Evolutionary conservation across 2,888 invertebrate genomes (phyloP).

Genomic region (Zygaena filipendulae): DNA sequence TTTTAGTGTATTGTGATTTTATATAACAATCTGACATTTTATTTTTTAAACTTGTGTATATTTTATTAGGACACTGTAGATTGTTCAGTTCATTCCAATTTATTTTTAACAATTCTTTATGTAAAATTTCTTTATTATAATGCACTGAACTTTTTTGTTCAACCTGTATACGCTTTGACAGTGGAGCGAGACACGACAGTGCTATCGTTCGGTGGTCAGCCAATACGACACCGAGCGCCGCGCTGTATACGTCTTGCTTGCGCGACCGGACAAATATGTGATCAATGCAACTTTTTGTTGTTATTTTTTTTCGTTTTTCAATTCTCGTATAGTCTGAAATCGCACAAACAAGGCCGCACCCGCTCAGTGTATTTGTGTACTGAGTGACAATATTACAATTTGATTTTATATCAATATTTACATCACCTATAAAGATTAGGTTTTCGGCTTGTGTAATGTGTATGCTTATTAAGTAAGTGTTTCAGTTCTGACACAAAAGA

Average conservation of each 20-base stretch:
- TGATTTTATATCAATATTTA: too few relatives aligned
- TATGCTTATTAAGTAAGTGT: too few relatives aligned
- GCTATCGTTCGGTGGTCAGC: conserved; percentile 8
- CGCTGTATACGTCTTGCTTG: conserved; percentile 11
- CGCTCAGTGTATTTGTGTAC: not conserved
- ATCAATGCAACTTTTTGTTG: conserved; percentile 13
- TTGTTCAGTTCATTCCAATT: conserved; percentile 1
- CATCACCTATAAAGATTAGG: too few relatives aligned
- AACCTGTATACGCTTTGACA: conserved; percentile 2
- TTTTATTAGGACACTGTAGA: not conserved
- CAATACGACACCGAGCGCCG: conserved; percentile 10
- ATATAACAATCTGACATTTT: too few relatives aligned
- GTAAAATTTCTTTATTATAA: too few relatives aligned
- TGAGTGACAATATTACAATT: too few relatives aligned
- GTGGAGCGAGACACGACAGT: conserved; percentile 1
- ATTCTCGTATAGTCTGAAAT: conserved; percentile 11
- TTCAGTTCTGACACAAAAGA: too few relatives aligned
- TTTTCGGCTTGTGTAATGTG: too few relatives aligned
- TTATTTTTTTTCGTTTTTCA: conserved; percentile 6
- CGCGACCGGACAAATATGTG: conserved; percentile 12
- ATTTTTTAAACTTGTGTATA: too few relatives aligned
- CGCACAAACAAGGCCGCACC: conserved; percentile 8
- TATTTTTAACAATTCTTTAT: too few relatives aligned
- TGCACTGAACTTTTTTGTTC: not conserved
- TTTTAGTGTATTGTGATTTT: not conserved